Conservation (phyloP, 2,797 vertebrate species). For the Sebastes wilsoni region DNA sequence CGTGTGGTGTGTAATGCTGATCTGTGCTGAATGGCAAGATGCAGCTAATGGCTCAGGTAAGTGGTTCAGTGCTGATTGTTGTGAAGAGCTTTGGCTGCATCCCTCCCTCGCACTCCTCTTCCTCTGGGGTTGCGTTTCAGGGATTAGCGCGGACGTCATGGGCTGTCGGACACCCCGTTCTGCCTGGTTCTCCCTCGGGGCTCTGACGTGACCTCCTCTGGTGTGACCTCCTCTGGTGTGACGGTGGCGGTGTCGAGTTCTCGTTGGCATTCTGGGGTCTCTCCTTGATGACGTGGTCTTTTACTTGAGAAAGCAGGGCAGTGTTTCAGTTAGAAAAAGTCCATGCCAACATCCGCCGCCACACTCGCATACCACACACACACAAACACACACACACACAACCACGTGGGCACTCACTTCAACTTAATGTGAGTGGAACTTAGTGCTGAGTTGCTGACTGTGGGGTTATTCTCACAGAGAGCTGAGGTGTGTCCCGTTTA, state of each 20-base stretch:
- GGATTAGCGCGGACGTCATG: conserved; percentile 6
- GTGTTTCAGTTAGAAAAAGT: conserved; percentile 27
- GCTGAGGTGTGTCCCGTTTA: conserved; percentile 85
- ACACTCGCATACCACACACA: not conserved
- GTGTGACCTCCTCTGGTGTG: not conserved
- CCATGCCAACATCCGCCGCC: not conserved
- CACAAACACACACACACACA: not conserved
- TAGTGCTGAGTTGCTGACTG: conserved; percentile 82
- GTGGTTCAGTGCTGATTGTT: conserved; percentile 79
- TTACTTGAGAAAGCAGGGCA: conserved; percentile 28
- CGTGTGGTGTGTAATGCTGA: conserved; percentile 75
- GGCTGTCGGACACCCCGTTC: conserved; percentile 9
- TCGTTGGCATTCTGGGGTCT: conserved; percentile 8
- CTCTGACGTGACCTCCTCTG: not conserved
- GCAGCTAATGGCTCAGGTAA: conserved; percentile 81
- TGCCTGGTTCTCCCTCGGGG: conserved; percentile 22
- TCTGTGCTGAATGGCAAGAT: conserved; percentile 70
- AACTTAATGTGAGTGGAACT: conserved; percentile 79
- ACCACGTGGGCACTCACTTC: conserved; percentile 18
- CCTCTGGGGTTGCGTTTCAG: conserved; percentile 53
- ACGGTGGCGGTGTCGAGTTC: conserved; percentile 37
- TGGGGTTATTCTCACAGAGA: conserved; percentile 83
- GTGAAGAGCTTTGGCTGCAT: conserved; percentile 60
- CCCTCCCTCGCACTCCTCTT: conserved; percentile 9
- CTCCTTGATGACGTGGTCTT: conserved; percentile 21